Evolutionary conservation across 2,797 vertebrate species (phyloP), one percentile per base, ranked within the genome.

Genomic region (Bovichtus variegatus): DNA sequence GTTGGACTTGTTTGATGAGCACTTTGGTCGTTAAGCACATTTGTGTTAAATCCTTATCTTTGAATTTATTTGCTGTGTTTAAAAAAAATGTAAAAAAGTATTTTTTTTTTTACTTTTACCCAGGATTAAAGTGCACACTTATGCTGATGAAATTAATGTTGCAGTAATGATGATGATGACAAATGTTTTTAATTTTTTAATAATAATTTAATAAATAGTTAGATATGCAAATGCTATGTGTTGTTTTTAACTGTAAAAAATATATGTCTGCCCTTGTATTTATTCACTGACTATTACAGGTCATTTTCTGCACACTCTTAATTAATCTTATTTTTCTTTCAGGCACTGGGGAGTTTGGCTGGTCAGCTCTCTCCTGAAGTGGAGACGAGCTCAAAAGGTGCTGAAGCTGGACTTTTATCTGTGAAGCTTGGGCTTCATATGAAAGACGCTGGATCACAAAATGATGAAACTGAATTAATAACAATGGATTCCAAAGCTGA

Each of bases 281-380:
- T 60, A n/a, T 36, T 21, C 12, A 31, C 11, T 29, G 5, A 23
- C 19, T 29, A 11, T 47, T 3, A 9, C 12, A 21, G 27, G 27
- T 27, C 27, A 27, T 27, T 27, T 27, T 27, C 27, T 27, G 27
- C 27, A 5, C 27, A 27, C 27, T 27, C 5, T 41, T 55, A 19
- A 25, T 47, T 16, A 3, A 31, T n/a, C 4, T 12, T 27, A 16
- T 44, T 71, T 67, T 1, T 63, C 18, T 53, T 74, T 72, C 67
- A 91, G 91, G 57, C 43, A 1, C 23, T 34, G 31, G 12, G 58
- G 23, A 66, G 55, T 59, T n/a, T 34, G 23, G 3, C 49, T 44
- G 16, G 9, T 60, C 53, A 46, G 16, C 9, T 78, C 71, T 34
- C 54, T 7, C 4, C 60, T 10, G 34, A 71, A 54, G 31, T 58